phyloP scores from a whole-genome alignment of 2,113 vertebrate genomes.

The Dendropsophus ebraccatus region DNA sequence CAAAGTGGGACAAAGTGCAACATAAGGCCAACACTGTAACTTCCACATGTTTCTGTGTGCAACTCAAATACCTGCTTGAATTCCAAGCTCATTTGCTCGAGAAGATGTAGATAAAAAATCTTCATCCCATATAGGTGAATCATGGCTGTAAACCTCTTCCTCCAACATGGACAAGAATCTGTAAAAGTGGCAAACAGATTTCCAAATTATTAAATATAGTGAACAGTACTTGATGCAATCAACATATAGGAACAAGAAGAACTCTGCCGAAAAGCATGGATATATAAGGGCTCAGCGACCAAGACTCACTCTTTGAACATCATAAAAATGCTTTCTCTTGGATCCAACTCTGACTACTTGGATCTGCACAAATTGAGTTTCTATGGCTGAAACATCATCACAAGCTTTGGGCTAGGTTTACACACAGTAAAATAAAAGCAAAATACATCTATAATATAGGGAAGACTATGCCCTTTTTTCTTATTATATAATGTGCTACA shows the following conservation, averaged over 20 bases:
- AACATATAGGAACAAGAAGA: background rate
- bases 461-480: too few relatives aligned
- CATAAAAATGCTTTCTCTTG: background rate
- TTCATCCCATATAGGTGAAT: slow-evolving; percentile 96
- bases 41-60: background rate
- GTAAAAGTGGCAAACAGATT: background rate
- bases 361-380: too few relatives aligned
- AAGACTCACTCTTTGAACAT: too few relatives aligned
- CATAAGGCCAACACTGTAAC: background rate
- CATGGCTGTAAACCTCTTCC: slow-evolving; percentile 96
- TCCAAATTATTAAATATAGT: background rate
- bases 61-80: slow-evolving; percentile 78
- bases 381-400: too few relatives aligned
- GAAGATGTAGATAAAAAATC: slow-evolving; percentile 85
- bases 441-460: too few relatives aligned
- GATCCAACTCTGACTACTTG: background rate
- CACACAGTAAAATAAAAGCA: too few relatives aligned
- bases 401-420: too few relatives aligned
- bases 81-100: slow-evolving; percentile 82
- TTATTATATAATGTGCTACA: too few relatives aligned
- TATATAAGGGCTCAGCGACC: slow-evolving; percentile 39
- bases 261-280: background rate
- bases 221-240: background rate
- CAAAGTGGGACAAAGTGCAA: background rate
- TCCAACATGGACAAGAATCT: slow-evolving; percentile 98